Percentiles rank a stretch among this genome's conserved stretches.
Evolutionary conservation across 2,888 invertebrate genomes (phyloP).

Genomic region (Drosophila glabriapex): DNA sequence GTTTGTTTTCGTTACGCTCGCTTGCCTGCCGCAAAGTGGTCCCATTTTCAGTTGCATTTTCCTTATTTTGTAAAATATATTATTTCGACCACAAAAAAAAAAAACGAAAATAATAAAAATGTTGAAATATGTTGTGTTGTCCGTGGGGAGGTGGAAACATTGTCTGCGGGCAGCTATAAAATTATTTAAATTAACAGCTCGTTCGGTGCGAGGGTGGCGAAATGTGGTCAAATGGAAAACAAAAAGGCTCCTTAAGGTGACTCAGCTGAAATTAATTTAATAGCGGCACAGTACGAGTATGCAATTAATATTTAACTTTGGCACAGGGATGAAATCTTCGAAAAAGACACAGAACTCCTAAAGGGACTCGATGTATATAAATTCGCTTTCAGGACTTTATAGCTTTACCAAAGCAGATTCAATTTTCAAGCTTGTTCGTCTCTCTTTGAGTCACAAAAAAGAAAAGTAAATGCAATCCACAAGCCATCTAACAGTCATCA

Average conservation of each 20-base stretch:
- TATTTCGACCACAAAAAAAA: slow-evolving; percentile 33
- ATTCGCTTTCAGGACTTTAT: not conserved
- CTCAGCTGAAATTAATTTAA: slow-evolving; percentile 22
- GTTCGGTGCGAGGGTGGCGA: slow-evolving; percentile 19
- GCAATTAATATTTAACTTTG: not conserved
- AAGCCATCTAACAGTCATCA: not conserved
- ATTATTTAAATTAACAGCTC: slow-evolving; percentile 63
- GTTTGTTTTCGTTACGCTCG: slow-evolving; percentile 64
- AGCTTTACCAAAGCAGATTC: not conserved
- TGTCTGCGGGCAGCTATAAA: slow-evolving; percentile 25
- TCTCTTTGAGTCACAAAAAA: not conserved
- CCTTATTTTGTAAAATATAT: slow-evolving; percentile 45
- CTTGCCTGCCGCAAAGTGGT: slow-evolving; percentile 61
- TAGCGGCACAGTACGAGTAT: not conserved
- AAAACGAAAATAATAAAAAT: slow-evolving; percentile 18
- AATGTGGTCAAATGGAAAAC: slow-evolving; percentile 1
- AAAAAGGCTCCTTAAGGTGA: slow-evolving; percentile 26
- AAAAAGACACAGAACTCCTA: not conserved
- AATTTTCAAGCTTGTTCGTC: not conserved
- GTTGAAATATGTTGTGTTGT: slow-evolving; percentile 10
- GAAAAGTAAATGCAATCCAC: not conserved
- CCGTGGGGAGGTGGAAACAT: not conserved
- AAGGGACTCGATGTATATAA: not conserved
- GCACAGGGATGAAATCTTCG: not conserved
- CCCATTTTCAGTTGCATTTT: slow-evolving; percentile 57